Evolutionary conservation across 2,888 invertebrate genomes (phyloP).

Genomic region (Spilarctia lutea): DNA sequence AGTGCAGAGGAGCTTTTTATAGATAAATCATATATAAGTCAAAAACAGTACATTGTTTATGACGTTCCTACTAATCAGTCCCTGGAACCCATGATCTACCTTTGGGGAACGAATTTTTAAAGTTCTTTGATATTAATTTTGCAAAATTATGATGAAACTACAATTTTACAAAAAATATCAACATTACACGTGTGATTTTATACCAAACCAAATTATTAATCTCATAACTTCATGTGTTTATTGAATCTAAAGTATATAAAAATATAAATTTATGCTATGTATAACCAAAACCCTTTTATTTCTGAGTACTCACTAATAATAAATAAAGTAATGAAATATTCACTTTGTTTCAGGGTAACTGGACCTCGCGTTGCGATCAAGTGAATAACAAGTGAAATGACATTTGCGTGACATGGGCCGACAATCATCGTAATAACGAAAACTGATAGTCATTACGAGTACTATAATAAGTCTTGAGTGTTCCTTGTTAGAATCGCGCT

Average conservation of each 20-base stretch:
- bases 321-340: slow-evolving; percentile 40
- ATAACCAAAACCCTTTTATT: not conserved
- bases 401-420: slow-evolving; percentile 69
- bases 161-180: not conserved
- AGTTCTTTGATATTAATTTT: not conserved
- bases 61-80: not conserved
- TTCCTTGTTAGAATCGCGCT: slow-evolving; percentile 36
- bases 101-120: not conserved
- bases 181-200: not conserved
- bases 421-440: slow-evolving; percentile 55
- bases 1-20: not conserved
- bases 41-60: not conserved
- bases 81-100: not conserved
- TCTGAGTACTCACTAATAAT: slow-evolving; percentile 1
- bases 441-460: slow-evolving; percentile 61
- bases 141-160: not conserved
- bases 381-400: slow-evolving; percentile 59
- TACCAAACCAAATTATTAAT: not conserved
- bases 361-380: slow-evolving; percentile 46
- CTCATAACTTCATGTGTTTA: not conserved
- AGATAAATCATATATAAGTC: not conserved
- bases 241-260: not conserved
- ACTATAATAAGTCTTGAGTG: slow-evolving; percentile 45
- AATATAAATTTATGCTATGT: not conserved
- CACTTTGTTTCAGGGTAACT: slow-evolving; percentile 61